Base-by-base conservation (phyloP, 2,797 vertebrate species). In the Hybognathus amarus region DNA sequence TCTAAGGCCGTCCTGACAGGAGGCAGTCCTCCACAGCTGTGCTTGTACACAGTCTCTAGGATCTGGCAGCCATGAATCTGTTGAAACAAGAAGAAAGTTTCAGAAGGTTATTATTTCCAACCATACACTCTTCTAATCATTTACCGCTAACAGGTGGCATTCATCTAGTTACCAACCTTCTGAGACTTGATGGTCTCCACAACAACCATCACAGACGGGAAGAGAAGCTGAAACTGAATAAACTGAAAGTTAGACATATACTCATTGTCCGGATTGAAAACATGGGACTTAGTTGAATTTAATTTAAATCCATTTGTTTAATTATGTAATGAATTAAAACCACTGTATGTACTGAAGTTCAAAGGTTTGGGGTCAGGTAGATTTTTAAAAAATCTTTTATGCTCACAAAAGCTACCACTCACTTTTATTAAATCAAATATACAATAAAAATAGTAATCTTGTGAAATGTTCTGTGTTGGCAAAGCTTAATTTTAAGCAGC, bases 41-140 rank as follows among this genome's bases (percentile, higher is more conserved):
- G 96, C 88, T 97, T 98, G 92, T 99, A 95, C 73, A 99, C 96
- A 0, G 96, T 97, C 93, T 99, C 98, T 93, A 99, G 85, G 90
- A 99, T 97, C 88, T 98, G 97, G 91, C 98, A 99, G 80, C 98
- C 98, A 38, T 99, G 97, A 91, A 99, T 97, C 98, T 99, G 87
- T 87, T 93, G 63, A 87, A 79, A 59, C 80, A 90, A 86, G 52
- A 83, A 82, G 3, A 13, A 83, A 66, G 30, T 78, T 78, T 78
- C 15, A 80, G 66, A 69, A 86, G 38, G 9, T 79, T 59, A 69
- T 52, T 69, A 47, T 83, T 71, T 86, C 6, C 66, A 52, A 45
- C 42, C 63, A 22, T 2, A 7, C 33, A 52, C 22, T 47, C 36
- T 64, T 75, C 6, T 67, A 22, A 64, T 77, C 20, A 77, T 56